Base-by-base conservation (phyloP, 2,888 invertebrate genomes). In the Agapostemon virescens region DNA sequence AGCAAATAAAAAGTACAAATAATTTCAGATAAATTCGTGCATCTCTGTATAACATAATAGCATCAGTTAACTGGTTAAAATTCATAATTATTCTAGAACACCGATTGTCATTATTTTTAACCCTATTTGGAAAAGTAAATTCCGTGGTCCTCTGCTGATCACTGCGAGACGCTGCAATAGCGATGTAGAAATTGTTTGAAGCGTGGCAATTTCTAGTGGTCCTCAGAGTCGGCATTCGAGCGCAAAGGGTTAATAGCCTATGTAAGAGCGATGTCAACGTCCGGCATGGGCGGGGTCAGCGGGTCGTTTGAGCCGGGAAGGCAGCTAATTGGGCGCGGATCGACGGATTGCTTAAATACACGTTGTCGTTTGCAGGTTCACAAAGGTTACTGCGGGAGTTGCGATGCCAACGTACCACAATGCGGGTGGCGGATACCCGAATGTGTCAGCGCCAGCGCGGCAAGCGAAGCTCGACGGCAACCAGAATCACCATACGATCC, bases 381-480 rank as follows among this genome's bases (percentile, higher is more conserved):
- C 77, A 72, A 63, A 84, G 81, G 80, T 77, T 75, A 81, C 74
- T 72, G 80, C 76, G 78, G 87, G 86, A 84, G 90, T 90, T 90
- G 92, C 91, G 84, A 93, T 93, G 93, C 92, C 93, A 90, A 93
- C 92, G 87, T 92, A 92, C 86, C 92, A 92, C 89, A 92, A 91
- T 92, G 92, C 92, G 88, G 91, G 91, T 90, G 90, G 90, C 85
- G 91, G 91, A 85, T 93, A 92, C 89, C 92, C 92, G 86, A 92
- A 92, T 83, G 88, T 92, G 85, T 92, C 92, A 88, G 92, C 92
- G 86, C 90, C 92, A 88, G 88, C 91, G 86, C 90, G 90, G 75
- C 92, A 92, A 88, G 90, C 88, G 79, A 92, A 92, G 86, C 90
- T 92, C 87, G 92, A 92, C 84, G 90, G 92, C 84, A 93, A 92